Conservation (phyloP, 2,888 invertebrate species). For the Drosophila parthenogenetica region DNA sequence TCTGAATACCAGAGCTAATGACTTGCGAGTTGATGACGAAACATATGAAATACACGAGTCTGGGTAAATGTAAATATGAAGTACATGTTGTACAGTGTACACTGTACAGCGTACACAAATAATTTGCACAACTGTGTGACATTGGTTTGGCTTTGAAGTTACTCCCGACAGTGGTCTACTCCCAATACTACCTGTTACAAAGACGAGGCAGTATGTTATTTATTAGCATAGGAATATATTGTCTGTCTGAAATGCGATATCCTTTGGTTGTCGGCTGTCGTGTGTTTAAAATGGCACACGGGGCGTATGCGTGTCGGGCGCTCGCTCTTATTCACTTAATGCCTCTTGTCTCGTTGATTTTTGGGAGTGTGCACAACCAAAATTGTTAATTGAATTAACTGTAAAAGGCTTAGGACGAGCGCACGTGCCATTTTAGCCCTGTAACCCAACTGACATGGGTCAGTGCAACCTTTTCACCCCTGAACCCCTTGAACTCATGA, state of each 20-base stretch:
- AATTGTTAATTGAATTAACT: conserved; percentile 70
- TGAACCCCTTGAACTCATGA: not conserved
- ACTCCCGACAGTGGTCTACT: not conserved
- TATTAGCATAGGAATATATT: conserved; percentile 59
- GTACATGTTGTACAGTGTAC: conserved; percentile 3
- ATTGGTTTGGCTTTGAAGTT: conserved; percentile 61
- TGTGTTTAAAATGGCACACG: conserved; percentile 18
- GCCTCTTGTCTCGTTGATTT: conserved; percentile 9
- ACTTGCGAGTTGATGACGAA: conserved; percentile 41
- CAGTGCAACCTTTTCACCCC: conserved; percentile 20
- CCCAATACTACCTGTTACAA: no score
- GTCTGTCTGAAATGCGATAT: conserved; percentile 21
- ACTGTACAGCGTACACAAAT: conserved; percentile 11
- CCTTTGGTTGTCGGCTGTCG: conserved; percentile 14
- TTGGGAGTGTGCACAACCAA: conserved; percentile 22
- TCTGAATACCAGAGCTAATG: conserved; percentile 44
- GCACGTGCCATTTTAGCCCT: conserved; percentile 54
- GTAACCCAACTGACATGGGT: conserved; percentile 55
- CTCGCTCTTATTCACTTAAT: conserved; percentile 5
- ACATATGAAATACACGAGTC: not conserved
- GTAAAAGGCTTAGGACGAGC: conserved; percentile 50
- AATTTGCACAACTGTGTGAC: conserved; percentile 51
- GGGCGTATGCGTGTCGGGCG: conserved; percentile 29
- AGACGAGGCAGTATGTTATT: conserved; percentile 48
- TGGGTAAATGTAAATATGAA: conserved; percentile 33